phyloP scores from a whole-genome alignment of 2,797 vertebrate genomes.

The Coccyzus lansbergi region DNA sequence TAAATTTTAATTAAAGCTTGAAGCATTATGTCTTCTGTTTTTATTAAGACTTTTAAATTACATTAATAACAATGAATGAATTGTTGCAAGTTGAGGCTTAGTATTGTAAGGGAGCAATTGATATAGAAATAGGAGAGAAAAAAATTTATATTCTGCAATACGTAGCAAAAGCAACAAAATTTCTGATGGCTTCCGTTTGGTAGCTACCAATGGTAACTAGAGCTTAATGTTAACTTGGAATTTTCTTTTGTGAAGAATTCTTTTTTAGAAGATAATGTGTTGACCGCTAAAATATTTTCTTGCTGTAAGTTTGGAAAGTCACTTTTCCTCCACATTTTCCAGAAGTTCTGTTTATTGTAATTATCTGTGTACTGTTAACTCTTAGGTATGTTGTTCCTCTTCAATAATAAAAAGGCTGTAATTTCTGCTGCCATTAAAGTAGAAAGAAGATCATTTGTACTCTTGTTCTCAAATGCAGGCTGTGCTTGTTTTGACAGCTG shows the following conservation, averaged over 20 bases:
- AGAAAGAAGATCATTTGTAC: slow-evolving; percentile 15
- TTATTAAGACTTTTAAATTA: not conserved
- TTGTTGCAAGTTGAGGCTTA: not conserved
- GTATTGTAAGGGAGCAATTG: not conserved
- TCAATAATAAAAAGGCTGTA: not conserved
- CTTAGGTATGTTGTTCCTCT: accelerated
- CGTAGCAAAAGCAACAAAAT: not conserved
- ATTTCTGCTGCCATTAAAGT: not conserved
- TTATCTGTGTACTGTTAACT: not conserved
- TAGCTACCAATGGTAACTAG: not conserved
- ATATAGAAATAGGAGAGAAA: not conserved
- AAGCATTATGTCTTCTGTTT: not conserved
- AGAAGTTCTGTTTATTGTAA: not conserved
- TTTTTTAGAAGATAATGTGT: not conserved
- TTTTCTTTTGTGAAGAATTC: not conserved
- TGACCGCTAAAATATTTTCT: not conserved
- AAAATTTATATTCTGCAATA: not conserved
- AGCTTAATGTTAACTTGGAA: not conserved
- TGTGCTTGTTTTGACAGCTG: slow-evolving; percentile 57
- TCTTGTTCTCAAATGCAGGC: slow-evolving; percentile 45
- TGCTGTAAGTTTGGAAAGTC: not conserved
- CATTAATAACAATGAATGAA: not conserved
- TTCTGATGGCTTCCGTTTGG: not conserved
- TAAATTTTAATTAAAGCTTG: slow-evolving; percentile 14
- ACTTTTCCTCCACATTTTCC: not conserved